These are phyloP conservation scores for Eutolmus rufibarbis DNA, from an alignment of 2,888 invertebrate genomes.

Conservation along the genomic window DNA sequence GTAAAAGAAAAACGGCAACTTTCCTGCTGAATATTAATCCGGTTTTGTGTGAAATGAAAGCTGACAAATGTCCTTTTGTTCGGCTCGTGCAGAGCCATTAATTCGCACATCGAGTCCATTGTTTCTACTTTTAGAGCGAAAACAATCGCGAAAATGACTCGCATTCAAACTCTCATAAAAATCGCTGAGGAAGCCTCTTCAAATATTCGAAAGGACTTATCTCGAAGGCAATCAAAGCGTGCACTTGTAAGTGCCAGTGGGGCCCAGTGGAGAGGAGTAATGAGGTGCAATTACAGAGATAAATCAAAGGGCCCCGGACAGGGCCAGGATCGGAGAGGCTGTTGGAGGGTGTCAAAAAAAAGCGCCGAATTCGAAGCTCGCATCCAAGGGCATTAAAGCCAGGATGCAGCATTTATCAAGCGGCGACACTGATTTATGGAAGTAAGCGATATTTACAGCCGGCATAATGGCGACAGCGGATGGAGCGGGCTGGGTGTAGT, in stretches of 20 bases:
- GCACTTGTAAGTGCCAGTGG: neutral
- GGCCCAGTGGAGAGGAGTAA: neutral
- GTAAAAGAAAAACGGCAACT: neutral
- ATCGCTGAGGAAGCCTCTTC: neutral
- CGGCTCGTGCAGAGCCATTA: neutral
- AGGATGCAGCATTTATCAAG: neutral
- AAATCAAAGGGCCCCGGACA: neutral
- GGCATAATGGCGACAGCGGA: neutral
- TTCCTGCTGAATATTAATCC: neutral
- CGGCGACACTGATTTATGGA: neutral
- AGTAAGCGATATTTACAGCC: neutral
- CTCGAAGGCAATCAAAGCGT: neutral
- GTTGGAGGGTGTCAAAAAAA: neutral
- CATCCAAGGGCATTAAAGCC: neutral
- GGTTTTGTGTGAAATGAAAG: neutral
- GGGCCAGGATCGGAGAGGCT: neutral
- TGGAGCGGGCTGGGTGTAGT: neutral
- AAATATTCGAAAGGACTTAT: neutral
- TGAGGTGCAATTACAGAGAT: neutral
- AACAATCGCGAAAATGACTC: neutral
- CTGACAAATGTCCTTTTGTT: neutral
- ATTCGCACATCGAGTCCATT: neutral
- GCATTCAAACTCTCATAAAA: neutral
- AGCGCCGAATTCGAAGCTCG: neutral
- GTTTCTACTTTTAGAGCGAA: neutral